These are phyloP conservation scores for Pinna nobilis DNA, from an alignment of 1,140 invertebrate genomes.

Conservation along the genomic window DNA sequence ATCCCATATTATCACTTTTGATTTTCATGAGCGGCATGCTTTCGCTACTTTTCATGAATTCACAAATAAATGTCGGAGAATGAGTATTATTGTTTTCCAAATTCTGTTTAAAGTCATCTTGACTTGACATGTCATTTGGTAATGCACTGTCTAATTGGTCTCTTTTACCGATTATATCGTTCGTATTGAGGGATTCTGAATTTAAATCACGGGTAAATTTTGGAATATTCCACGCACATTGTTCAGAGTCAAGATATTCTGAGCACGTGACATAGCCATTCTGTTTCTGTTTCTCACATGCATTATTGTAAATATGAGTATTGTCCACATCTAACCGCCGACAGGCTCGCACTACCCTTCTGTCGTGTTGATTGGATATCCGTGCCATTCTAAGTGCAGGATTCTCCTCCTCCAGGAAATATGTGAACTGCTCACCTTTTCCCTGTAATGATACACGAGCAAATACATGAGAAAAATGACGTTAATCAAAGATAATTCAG, in stretches of 20 bases:
- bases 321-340: no score
- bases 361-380: neutral
- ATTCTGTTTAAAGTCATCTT: constrained; percentile 8
- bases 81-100: constrained; percentile 29
- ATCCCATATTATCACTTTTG: constrained; percentile 4
- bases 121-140: neutral
- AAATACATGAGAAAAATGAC: no score
- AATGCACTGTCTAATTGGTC: no score
- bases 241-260: neutral
- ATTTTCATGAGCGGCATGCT: constrained; percentile 12
- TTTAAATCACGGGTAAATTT: neutral
- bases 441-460: constrained; percentile 12
- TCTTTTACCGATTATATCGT: no score
- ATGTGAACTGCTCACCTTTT: constrained; percentile 45
- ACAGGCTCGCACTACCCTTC: neutral
- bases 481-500: no score
- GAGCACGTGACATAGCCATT: neutral
- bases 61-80: constrained; percentile 12
- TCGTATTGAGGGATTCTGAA: neutral
- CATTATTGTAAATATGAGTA: no score
- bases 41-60: constrained; percentile 8
- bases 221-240: constrained; percentile 9
- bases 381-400: neutral
- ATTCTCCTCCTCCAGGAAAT: constrained; percentile 37
- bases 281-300: neutral